phyloP scores from a whole-genome alignment of 2,113 vertebrate genomes.

The Amphilophus citrinellus region DNA sequence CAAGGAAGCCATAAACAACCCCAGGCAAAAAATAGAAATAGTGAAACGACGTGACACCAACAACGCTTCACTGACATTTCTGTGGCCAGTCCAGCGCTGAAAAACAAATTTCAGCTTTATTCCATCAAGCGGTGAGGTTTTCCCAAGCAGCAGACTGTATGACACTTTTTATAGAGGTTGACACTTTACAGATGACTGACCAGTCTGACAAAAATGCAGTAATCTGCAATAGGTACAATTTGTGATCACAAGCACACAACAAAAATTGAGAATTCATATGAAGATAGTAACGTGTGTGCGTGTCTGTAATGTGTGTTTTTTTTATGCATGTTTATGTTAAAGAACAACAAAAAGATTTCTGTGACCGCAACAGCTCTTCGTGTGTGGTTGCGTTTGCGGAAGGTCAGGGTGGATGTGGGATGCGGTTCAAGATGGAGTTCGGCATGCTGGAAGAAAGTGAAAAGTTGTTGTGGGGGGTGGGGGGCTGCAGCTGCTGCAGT shows the following conservation, averaged over 20 bases:
- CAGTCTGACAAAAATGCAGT: neutral
- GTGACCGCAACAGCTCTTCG: conserved; percentile 43
- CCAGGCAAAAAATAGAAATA: neutral
- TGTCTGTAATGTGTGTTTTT: too few species aligned
- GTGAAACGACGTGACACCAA: conserved; percentile 2
- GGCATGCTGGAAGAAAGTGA: conserved; percentile 15
- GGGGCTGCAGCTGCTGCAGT: conserved; percentile 47
- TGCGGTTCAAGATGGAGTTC: conserved; percentile 59
- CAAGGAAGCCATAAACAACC: conserved; percentile 14
- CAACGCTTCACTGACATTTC: conserved; percentile 9
- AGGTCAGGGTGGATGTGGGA: conserved; percentile 63
- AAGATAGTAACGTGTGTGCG: neutral
- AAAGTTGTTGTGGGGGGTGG: neutral
- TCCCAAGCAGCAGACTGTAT: neutral
- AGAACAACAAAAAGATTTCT: conserved; percentile 40
- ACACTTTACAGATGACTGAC: neutral
- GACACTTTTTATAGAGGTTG: neutral
- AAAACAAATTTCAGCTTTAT: neutral
- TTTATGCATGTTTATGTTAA: neutral
- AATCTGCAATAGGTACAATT: neutral
- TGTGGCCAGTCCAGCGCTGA: neutral
- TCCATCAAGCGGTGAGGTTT: neutral
- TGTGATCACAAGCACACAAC: neutral
- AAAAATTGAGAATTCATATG: neutral
- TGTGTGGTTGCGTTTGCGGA: conserved; percentile 55